Evolutionary conservation across 2,797 vertebrate genomes (phyloP).

Genomic region (Lepilemur septentrionalis): DNA sequence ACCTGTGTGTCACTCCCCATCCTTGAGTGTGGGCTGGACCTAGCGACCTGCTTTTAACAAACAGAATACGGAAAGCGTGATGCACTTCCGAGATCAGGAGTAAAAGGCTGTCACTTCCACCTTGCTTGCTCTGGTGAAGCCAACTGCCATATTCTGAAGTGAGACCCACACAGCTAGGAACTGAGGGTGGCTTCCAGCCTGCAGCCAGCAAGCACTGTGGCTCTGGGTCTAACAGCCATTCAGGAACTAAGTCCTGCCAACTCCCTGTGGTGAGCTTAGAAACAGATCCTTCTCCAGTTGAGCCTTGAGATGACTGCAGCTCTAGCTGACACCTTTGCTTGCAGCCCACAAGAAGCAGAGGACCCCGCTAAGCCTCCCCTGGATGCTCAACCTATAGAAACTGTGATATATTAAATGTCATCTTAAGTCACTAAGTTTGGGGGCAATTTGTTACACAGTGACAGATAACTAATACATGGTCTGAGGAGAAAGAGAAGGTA

Average conservation of each 20-base stretch:
- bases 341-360: not conserved
- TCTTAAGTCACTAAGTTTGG: not conserved
- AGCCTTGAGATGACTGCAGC: not conserved
- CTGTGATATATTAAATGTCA: not conserved
- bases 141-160: not conserved
- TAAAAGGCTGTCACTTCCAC: not conserved
- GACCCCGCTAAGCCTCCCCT: not conserved
- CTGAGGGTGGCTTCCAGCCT: not conserved
- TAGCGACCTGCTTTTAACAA: not conserved
- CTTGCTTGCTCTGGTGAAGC: not conserved
- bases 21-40: not conserved
- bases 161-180: not conserved
- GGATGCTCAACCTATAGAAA: not conserved
- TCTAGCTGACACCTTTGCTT: not conserved
- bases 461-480: not conserved
- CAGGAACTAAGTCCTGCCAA: not conserved
- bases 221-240: not conserved
- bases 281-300: not conserved
- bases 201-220: not conserved
- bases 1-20: not conserved
- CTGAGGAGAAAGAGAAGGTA: not conserved
- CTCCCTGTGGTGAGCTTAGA: not conserved
- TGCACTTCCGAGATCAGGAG: not conserved
- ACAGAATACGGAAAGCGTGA: not conserved
- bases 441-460: not conserved